A percentile compares a stretch with the other conserved stretches of the same genome.
Conservation (phyloP, 1,140 invertebrate genomes). For the Chironomus striatipennis region DNA sequence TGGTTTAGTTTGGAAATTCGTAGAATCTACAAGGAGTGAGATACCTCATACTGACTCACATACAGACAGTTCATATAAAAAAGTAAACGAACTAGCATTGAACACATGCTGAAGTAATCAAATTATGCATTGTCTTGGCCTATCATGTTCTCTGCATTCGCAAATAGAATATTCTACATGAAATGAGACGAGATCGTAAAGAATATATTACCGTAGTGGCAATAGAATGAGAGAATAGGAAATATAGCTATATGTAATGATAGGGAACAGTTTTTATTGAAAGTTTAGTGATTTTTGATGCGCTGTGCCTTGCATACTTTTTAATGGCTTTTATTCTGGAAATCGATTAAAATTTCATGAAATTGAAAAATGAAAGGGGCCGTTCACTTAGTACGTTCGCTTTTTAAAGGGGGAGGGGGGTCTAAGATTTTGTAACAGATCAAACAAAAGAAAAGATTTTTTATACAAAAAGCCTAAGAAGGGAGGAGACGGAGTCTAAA, state of each 20-base stretch:
- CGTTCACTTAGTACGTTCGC: too few relatives aligned
- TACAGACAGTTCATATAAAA: not conserved
- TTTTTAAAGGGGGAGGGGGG: too few relatives aligned
- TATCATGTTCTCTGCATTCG: not conserved
- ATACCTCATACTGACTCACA: not conserved
- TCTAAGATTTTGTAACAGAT: too few relatives aligned
- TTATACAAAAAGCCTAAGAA: too few relatives aligned
- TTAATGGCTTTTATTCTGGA: too few relatives aligned
- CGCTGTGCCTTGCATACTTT: too few relatives aligned
- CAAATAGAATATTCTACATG: not conserved
- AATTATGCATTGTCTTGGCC: slow-evolving; percentile 12
- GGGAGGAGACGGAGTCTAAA: too few relatives aligned
- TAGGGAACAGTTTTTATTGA: not conserved
- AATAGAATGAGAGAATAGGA: not conserved
- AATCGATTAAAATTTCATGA: too few relatives aligned
- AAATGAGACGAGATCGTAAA: not conserved
- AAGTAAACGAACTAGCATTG: not conserved
- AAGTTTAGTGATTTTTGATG: too few relatives aligned
- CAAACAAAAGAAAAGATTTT: too few relatives aligned
- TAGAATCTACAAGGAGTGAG: not conserved
- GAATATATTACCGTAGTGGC: not conserved
- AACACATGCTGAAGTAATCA: slow-evolving; percentile 13
- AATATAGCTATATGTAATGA: not conserved
- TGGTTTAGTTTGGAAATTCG: not conserved
- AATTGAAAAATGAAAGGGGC: too few relatives aligned